Conservation (phyloP, 2,797 vertebrate genomes). For the Cheirogaleus major region DNA sequence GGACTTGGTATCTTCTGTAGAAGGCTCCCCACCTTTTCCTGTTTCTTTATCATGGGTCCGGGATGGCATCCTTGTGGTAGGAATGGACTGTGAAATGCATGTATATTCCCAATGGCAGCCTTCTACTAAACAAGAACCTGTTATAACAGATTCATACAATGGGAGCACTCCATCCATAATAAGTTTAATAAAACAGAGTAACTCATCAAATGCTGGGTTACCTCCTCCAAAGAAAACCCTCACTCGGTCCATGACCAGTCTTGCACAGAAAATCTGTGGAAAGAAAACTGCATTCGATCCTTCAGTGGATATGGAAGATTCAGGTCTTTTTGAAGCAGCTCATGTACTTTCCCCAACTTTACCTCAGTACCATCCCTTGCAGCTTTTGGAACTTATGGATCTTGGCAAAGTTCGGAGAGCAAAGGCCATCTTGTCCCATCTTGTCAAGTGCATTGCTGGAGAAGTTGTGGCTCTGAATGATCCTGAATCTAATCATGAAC, state of each 20-base stretch:
- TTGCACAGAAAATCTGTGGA: conserved; percentile 97
- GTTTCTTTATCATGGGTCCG: conserved; percentile 98
- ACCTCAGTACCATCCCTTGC: conserved; percentile 98
- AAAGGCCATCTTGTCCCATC: conserved; percentile 97
- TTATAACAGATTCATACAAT: conserved; percentile 85
- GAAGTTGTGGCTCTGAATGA: conserved; percentile 95
- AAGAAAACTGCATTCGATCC: conserved; percentile 93
- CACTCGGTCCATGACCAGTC: conserved; percentile 96
- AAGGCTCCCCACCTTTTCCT: conserved; percentile 94
- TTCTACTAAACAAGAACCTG: conserved; percentile 83
- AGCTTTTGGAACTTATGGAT: conserved; percentile 98
- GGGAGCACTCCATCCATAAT: conserved; percentile 91
- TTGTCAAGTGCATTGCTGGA: conserved; percentile 98
- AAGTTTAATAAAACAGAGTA: conserved; percentile 91
- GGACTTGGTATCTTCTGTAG: conserved; percentile 96
- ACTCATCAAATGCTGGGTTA: conserved; percentile 86
- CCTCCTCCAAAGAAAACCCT: conserved; percentile 91
- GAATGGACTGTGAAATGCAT: conserved; percentile 99
- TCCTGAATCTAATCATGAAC: conserved; percentile 88
- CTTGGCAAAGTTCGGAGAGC: conserved; percentile 96
- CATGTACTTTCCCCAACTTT: conserved; percentile 95
- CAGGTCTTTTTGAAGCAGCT: conserved; percentile 97
- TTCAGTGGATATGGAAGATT: conserved; percentile 95
- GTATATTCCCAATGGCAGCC: conserved; percentile 99
- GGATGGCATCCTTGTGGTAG: conserved; percentile 97